Evolutionary conservation across 1,140 invertebrate species (phyloP), one percentile per base, ranked within the genome.

Genomic region (Pseudachorutes palmiensis): DNA sequence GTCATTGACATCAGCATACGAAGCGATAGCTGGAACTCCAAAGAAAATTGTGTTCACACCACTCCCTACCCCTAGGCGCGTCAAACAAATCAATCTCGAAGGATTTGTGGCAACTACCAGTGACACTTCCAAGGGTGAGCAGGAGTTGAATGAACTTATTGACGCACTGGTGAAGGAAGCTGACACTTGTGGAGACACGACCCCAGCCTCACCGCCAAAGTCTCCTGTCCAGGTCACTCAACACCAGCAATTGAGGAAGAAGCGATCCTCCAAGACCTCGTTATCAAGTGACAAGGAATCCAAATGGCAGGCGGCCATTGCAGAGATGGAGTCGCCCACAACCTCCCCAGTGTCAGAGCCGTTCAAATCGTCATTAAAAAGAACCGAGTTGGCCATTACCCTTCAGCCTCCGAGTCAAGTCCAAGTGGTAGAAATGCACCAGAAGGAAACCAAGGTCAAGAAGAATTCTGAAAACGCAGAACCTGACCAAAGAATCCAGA

Each of bases 91-190:
- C 3, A 71, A 67, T 65, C 48, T 73, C 28, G 69, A 72, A 30
- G 66, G 61, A 58, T 72, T 72, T 19, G 57, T 64, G 32, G 61
- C 33, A 29, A 49, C 45, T 2, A 14, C 59, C 30, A 22, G 28
- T 36, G n/a, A 36, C 14, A 29, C 59, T 3, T 45, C 19, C 12
- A 24, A 49, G 41, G 59, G 67, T 19, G 70, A 74, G 60, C 49
- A 57, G 28, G 70, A 74, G 24, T 64, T 74, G 41, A 71, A 71
- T 48, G 68, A 70, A 26, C 62, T 74, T n/a, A 68, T 74, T 48
- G 70, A 74, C 65, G 68, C 68, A 30, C 64, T 74, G 16, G 62
- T 71, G 14, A 51, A 66, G 24, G 70, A 74, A 22, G 70, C 70
- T 22, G 70, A 70, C 30, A 66, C 67, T 48, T 74, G 70, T 69